These are phyloP conservation scores for Alectura lathami DNA, from an alignment of 2,113 vertebrate species.

Conservation along the genomic window DNA sequence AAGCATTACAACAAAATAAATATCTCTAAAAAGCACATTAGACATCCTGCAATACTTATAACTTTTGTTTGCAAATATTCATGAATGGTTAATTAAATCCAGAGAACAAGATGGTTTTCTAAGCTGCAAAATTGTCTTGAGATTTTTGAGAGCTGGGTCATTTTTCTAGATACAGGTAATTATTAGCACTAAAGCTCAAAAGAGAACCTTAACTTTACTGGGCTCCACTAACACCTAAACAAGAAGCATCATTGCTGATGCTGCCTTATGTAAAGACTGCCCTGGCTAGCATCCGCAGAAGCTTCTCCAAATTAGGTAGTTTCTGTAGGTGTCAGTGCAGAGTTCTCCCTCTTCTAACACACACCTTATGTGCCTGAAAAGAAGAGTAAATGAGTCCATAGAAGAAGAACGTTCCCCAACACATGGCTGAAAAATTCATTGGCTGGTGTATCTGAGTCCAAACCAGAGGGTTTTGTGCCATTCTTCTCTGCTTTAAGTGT, in stretches of 20 bases:
- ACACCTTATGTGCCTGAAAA: neutral
- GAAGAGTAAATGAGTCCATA: neutral
- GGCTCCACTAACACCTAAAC: neutral
- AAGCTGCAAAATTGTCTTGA: neutral
- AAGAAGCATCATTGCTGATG: neutral
- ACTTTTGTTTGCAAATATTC: neutral
- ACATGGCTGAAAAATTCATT: neutral
- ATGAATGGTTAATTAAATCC: neutral
- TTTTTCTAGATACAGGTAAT: neutral
- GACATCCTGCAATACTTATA: neutral
- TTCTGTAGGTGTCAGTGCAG: neutral
- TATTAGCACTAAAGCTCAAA: neutral
- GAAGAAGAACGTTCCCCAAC: neutral
- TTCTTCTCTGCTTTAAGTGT: neutral
- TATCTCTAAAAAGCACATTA: neutral
- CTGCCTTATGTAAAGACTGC: neutral
- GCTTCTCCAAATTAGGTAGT: neutral
- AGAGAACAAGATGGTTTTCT: neutral
- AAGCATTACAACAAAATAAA: constrained; percentile 21
- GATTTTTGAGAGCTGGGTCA: neutral
- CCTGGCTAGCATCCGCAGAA: neutral
- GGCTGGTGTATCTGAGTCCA: neutral
- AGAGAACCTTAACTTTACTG: neutral
- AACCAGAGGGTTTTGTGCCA: neutral
- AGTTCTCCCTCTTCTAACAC: neutral